Evolutionary conservation across 2,113 vertebrate species (phyloP), one percentile per base, ranked within the genome.

Genomic region (Labrus mixtus): DNA sequence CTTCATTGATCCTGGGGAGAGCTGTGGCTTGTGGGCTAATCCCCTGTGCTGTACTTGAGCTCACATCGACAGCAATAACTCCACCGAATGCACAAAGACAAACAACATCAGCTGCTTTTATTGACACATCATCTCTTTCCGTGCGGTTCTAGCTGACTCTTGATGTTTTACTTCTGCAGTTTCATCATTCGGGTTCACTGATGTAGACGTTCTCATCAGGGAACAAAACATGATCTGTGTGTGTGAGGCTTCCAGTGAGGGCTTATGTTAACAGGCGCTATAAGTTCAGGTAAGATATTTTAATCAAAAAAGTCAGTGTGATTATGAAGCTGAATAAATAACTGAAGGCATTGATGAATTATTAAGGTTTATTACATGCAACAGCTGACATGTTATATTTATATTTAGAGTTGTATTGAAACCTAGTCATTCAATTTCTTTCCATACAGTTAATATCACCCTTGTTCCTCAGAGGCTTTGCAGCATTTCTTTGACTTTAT

Each of bases 71-170:
- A 19, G 59, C 62, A 61, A 25, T 11, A 6, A 11, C 29, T 48
- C 62, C 45, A 53, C 55, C 43, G 20, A 71, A 50, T 62, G 83
- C 76, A 77, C 78, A 85, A 50, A 57, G 61, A 70, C 77, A 86
- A 88, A 81, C 85, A 82, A 75, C 77, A 70, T 83, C 88, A 84
- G 78, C 85, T 84, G 71, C 46, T 87, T 84, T 68, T 69, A 73
- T 73, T 67, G 73, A 76, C 75, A 56, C 67, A 29, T 77, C 69
- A 75, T 82, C 62, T 83, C 29, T 76, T 76, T 83, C 33, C 15
- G 0, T 45, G 33, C 22, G 2, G 10, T 13, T 61, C 10, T 43
- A 3, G 81, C 84, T 90, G 63, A 90, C 60, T 66, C 22, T 8
- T 8, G 73, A 60, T 37, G 22, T 59, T 77, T 68, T 50, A 23